Evolutionary conservation across 2,113 vertebrate species (phyloP).

Genomic region (Cyprinodon brontotheroides): DNA sequence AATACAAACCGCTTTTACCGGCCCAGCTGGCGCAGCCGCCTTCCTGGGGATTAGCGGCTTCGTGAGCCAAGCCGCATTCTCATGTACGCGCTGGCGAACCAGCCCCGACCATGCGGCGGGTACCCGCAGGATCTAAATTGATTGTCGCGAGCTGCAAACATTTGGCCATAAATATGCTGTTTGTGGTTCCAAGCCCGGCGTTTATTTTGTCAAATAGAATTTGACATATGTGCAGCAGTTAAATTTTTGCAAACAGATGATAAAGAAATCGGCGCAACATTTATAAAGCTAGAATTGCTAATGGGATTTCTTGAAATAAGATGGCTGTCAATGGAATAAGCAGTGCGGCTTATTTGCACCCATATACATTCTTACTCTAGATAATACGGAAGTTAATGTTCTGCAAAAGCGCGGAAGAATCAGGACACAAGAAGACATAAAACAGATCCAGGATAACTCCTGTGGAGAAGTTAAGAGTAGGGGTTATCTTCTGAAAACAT

Average conservation of each 20-base stretch:
- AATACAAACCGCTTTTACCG: too few relatives aligned
- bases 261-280: conserved; percentile 60
- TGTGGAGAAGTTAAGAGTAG: neutral
- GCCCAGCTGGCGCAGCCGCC: too few relatives aligned
- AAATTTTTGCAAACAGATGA: conserved; percentile 78
- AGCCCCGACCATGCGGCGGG: too few relatives aligned
- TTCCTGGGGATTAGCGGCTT: too few relatives aligned
- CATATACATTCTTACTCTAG: neutral
- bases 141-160: too few relatives aligned
- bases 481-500: neutral
- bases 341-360: neutral
- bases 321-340: conserved; percentile 20
- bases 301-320: conserved; percentile 43
- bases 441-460: neutral
- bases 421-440: neutral
- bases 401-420: neutral
- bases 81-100: too few relatives aligned
- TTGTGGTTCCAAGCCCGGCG: too few relatives aligned
- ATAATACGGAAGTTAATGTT: neutral
- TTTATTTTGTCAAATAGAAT: conserved; percentile 75
- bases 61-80: too few relatives aligned
- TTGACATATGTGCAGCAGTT: conserved; percentile 71
- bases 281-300: conserved; percentile 44
- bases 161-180: too few relatives aligned
- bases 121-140: too few relatives aligned